These are phyloP conservation scores for Ctenomys sociabilis DNA, from an alignment of 2,113 vertebrate genomes.

Conservation along the genomic window DNA sequence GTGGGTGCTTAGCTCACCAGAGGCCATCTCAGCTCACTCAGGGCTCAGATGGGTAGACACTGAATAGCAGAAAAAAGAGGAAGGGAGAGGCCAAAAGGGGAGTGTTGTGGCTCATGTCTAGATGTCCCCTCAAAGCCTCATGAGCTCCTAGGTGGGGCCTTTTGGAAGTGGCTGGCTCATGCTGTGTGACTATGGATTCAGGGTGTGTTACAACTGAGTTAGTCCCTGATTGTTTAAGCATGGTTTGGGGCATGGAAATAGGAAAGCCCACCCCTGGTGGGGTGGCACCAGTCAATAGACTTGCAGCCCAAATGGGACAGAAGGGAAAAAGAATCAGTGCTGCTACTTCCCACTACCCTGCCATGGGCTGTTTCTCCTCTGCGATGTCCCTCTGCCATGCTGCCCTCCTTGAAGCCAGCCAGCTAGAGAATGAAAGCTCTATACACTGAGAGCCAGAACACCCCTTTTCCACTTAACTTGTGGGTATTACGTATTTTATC, in stretches of 20 bases:
- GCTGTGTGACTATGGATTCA: not conserved
- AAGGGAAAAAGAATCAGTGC: not conserved
- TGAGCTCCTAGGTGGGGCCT: not conserved
- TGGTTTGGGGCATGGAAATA: not conserved
- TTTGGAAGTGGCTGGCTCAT: not conserved
- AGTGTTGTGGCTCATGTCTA: not conserved
- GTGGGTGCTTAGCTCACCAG: not conserved
- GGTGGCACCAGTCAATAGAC: not conserved
- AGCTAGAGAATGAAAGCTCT: not conserved
- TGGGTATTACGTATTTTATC: not conserved
- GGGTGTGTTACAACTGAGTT: not conserved
- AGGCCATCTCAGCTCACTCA: not conserved
- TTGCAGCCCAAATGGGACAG: not conserved
- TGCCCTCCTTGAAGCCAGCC: not conserved
- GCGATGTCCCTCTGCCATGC: not conserved
- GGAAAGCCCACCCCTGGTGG: not conserved
- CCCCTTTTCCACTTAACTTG: not conserved
- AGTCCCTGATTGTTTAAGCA: not conserved
- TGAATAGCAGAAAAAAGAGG: not conserved
- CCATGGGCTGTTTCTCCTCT: not conserved
- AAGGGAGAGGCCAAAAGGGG: not conserved
- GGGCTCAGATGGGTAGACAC: not conserved
- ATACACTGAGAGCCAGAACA: not conserved
- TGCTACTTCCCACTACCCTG: not conserved
- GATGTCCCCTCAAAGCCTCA: not conserved